Conservation (phyloP, 2,888 invertebrate species). For the Hermodice carunculata region DNA sequence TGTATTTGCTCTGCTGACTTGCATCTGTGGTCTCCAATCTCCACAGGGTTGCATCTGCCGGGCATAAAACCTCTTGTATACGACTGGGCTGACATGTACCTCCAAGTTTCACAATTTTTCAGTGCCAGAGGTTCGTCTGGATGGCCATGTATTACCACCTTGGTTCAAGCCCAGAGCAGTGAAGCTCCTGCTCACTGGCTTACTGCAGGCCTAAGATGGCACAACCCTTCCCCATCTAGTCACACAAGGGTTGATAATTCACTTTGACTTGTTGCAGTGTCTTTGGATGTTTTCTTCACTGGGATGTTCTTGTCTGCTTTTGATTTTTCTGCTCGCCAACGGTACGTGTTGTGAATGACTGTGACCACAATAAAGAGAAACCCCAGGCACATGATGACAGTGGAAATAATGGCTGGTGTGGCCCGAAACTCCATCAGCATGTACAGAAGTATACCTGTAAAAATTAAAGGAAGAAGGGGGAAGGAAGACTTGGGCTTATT, state of each 20-base stretch:
- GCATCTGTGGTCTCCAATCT: too few species aligned
- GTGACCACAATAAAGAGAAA: constrained; percentile 93
- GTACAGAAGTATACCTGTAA: constrained; percentile 88
- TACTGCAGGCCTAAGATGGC: too few species aligned
- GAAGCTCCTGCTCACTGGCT: too few species aligned
- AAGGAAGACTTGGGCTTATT: neutral
- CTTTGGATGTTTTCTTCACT: neutral
- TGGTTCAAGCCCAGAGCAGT: too few species aligned
- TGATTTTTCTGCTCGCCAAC: constrained; percentile 79
- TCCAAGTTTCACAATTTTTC: too few species aligned
- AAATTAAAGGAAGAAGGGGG: constrained; percentile 13
- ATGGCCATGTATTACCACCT: too few species aligned
- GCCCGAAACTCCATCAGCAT: constrained; percentile 94
- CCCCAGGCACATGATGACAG: constrained; percentile 90
- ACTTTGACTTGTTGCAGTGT: constrained; percentile 7
- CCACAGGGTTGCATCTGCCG: too few species aligned
- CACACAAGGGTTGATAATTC: constrained; percentile 38
- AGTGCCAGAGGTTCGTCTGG: too few species aligned
- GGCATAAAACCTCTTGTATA: too few species aligned
- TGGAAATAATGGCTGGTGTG: constrained; percentile 91
- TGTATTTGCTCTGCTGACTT: too few species aligned
- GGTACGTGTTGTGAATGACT: constrained; percentile 94
- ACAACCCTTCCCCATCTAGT: constrained; percentile 14
- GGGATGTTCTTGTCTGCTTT: constrained; percentile 48
- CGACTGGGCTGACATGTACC: too few species aligned